phyloP scores from a whole-genome alignment of 1,140 invertebrate genomes.

The Pogonus chalceus region DNA sequence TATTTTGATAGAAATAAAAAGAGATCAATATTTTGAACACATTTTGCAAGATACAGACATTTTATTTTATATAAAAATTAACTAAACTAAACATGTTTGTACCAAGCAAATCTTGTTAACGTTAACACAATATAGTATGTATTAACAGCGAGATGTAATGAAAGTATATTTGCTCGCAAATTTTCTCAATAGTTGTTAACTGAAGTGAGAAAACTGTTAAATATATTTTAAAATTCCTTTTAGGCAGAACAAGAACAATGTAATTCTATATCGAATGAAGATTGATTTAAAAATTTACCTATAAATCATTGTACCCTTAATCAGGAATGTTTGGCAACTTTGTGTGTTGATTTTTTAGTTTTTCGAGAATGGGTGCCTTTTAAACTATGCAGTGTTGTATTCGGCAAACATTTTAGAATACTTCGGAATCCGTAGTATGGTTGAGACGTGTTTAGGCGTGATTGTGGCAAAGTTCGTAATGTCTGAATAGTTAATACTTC shows the following conservation, averaged over 20 bases:
- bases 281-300: constrained; percentile 10
- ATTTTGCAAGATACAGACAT: no score
- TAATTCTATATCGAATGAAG: constrained; percentile 18
- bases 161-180: no score
- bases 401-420: constrained; percentile 28
- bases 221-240: background rate
- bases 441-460: constrained; percentile 13
- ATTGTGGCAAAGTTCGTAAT: constrained; percentile 24
- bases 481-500: constrained; percentile 31
- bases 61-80: no score
- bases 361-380: background rate
- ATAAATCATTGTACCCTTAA: constrained; percentile 11
- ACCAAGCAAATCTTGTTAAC: no score
- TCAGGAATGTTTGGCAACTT: constrained; percentile 8
- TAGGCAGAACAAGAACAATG: constrained; percentile 15
- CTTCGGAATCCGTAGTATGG: constrained; percentile 29
- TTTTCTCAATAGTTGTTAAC: no score
- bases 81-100: no score
- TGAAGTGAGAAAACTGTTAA: no score
- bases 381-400: constrained; percentile 3
- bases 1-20: no score
- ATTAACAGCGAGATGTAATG: no score
- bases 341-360: background rate
- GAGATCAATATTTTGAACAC: no score
- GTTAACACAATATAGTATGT: no score